These are phyloP conservation scores for Rutpela maculata DNA, from an alignment of 2,888 invertebrate species.

Conservation along the genomic window DNA sequence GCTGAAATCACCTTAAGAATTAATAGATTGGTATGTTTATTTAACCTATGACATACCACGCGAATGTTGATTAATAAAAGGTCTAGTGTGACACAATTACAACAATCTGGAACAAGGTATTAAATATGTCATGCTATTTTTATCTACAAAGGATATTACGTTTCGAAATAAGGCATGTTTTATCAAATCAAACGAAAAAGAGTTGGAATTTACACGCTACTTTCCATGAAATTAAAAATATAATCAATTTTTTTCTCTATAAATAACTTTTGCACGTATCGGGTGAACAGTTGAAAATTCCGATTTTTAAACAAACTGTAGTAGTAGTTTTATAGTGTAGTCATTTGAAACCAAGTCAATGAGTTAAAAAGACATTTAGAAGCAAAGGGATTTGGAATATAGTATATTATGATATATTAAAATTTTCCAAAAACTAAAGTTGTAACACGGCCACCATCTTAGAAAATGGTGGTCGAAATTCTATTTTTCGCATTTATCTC, in stretches of 20 bases:
- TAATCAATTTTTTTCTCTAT: neutral
- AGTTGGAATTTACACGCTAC: neutral
- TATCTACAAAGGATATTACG: slow-evolving; percentile 9
- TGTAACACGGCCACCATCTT: too few relatives aligned
- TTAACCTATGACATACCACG: slow-evolving; percentile 38
- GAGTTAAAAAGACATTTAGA: too few relatives aligned
- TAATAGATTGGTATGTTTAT: slow-evolving; percentile 21
- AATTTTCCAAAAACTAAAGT: too few relatives aligned
- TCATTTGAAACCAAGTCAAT: too few relatives aligned
- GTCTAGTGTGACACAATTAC: slow-evolving; percentile 28
- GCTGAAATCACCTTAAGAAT: slow-evolving; percentile 10
- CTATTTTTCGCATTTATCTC: too few relatives aligned
- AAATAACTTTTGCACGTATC: neutral
- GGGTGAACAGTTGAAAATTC: neutral
- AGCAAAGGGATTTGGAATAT: too few relatives aligned
- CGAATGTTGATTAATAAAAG: slow-evolving; percentile 33
- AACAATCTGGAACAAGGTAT: slow-evolving; percentile 21
- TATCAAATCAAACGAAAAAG: neutral
- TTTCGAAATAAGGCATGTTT: neutral
- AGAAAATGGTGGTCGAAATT: too few relatives aligned
- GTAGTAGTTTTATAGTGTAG: too few relatives aligned
- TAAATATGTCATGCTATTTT: slow-evolving; percentile 29
- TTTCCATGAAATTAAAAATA: neutral
- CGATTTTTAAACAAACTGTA: too few relatives aligned
- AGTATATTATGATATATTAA: too few relatives aligned